Evolutionary conservation across 2,888 invertebrate genomes (phyloP), one percentile per base, ranked within the genome.

Genomic region (Hypselothyrea guttata): DNA sequence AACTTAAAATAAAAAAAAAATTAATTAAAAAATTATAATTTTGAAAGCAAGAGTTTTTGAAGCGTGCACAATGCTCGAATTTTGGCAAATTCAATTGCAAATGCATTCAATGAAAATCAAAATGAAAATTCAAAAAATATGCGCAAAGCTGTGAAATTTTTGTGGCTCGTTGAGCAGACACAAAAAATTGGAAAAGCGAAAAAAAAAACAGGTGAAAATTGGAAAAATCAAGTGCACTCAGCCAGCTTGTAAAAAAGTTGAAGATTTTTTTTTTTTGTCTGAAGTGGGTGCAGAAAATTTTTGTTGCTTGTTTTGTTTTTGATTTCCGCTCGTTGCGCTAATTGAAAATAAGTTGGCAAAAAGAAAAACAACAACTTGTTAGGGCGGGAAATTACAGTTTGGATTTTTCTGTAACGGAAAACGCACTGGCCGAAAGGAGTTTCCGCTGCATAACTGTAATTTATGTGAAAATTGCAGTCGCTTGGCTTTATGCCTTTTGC

Each of bases 401-500:
- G 22, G 22, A 4, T 22, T 22, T 22, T 44, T 12, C 30, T n/a
- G 51, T 27, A 38, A 13, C 71, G 63, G 83, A 75, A 78, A 78
- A 66, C 57, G 46, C 31, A 42, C 40, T 58, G 60, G 60, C 64
- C 46, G 70, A 79, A 70, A 75, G 83, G 83, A 53, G 22, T 76
- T 82, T 82, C 81, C 86, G 84, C 55, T 82, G 13, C 66, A 73
- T 71, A 72, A 82, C 78, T 68, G 61, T 70, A 60, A 64, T 78
- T 82, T 71, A 67, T 71, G 63, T 67, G 55, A 5, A 22, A 22
- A 22, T 22, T 22, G 3, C 22, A 22, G 22, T n/a, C n/a, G n/a
- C n/a, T n/a, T n/a, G n/a, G n/a, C n/a, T n/a, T n/a, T n/a, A n/a
- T 5, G 22, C 22, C 22, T 22, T 22, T 5, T 22, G 5, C 22